These are phyloP conservation scores for Scylla paramamosain DNA, from an alignment of 1,140 invertebrate species.

Conservation along the genomic window DNA sequence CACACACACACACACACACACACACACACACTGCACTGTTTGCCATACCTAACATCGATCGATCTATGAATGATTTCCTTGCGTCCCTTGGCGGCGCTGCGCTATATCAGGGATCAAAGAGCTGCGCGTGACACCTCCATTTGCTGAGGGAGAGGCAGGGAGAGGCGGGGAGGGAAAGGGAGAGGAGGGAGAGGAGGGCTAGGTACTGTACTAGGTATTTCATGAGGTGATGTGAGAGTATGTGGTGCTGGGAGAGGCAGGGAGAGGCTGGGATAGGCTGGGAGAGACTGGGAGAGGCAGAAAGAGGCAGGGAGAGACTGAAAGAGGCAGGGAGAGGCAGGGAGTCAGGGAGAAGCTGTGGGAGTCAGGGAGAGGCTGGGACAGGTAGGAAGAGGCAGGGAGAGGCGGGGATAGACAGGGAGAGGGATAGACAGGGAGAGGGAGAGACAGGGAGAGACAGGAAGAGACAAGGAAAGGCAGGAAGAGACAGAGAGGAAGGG, in stretches of 20 bases:
- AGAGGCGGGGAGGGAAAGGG: not conserved
- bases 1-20: too few species aligned
- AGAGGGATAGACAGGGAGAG: not conserved
- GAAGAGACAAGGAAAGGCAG: too few species aligned
- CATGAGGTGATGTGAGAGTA: not conserved
- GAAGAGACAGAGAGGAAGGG: too few species aligned
- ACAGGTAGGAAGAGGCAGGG: too few species aligned
- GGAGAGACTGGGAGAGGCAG: too few species aligned
- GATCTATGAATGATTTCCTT: too few species aligned
- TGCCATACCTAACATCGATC: too few species aligned
- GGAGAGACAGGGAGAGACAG: too few species aligned
- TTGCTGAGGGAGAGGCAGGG: not conserved
- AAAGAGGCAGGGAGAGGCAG: not conserved
- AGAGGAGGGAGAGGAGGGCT: not conserved
- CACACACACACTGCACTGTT: too few species aligned
- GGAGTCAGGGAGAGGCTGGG: too few species aligned
- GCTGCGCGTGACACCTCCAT: not conserved
- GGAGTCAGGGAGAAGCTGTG: not conserved
- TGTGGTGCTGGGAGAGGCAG: not conserved
- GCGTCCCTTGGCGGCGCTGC: too few species aligned
- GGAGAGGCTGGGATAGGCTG: not conserved
- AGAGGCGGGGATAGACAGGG: not conserved
- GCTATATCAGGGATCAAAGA: too few species aligned
- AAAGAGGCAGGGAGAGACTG: not conserved
- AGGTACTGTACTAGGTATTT: not conserved